phyloP scores from a whole-genome alignment of 2,113 vertebrate genomes.

The Anguilla japonica region DNA sequence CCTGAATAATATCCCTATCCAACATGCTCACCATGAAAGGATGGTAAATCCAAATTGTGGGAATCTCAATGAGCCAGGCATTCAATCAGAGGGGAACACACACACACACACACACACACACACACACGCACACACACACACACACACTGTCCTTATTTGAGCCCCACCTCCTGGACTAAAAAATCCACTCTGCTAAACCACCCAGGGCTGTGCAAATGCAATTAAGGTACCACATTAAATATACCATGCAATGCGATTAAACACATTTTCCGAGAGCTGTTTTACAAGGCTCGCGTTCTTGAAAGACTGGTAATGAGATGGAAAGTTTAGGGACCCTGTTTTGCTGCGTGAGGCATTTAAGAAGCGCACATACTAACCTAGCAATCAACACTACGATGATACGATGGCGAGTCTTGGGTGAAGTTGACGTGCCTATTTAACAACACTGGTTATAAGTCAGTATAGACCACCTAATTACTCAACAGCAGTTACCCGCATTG shows the following conservation, averaged over 20 bases:
- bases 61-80: neutral
- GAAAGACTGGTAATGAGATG: slow-evolving; percentile 4
- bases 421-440: neutral
- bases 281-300: neutral
- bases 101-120: neutral
- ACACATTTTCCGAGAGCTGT: neutral
- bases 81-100: neutral
- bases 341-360: neutral
- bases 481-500: too few relatives aligned
- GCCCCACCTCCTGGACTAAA: neutral
- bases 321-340: neutral
- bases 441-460: neutral
- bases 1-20: slow-evolving; percentile 1
- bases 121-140: neutral
- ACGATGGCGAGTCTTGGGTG: neutral
- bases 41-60: neutral
- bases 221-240: slow-evolving; percentile 5
- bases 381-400: neutral
- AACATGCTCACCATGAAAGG: neutral
- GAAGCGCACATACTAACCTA: neutral
- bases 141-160: neutral
- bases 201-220: slow-evolving; percentile 8
- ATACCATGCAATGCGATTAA: neutral
- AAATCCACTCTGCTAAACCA: slow-evolving; percentile 2
- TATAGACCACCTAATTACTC: neutral